Percentiles rank a stretch among this genome's conserved stretches.
These are phyloP conservation scores for Ditylenchus dipsaci DNA, from an alignment of 1,140 invertebrate genomes.

Conservation along the genomic window DNA sequence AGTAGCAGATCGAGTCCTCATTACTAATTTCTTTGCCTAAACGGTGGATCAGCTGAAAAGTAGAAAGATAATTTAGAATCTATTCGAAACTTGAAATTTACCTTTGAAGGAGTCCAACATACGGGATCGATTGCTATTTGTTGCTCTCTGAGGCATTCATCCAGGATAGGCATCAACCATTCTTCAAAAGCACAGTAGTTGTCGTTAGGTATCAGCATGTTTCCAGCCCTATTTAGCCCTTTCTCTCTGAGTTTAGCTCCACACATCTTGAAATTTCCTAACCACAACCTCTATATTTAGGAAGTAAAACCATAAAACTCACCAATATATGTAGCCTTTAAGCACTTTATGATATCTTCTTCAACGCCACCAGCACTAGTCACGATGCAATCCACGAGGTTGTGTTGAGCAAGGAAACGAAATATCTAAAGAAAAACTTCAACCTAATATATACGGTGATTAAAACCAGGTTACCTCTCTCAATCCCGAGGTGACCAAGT, in stretches of 20 bases:
- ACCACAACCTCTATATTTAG: background rate
- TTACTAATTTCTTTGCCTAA: conserved; percentile 87
- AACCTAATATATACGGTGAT: no score
- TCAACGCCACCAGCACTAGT: conserved; percentile 96
- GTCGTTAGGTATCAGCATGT: conserved; percentile 92
- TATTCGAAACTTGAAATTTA: background rate
- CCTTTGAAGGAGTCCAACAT: conserved; percentile 76
- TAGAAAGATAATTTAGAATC: background rate
- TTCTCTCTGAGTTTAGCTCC: conserved; percentile 68
- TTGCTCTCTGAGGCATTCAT: conserved; percentile 85
- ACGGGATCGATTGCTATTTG: conserved; percentile 44
- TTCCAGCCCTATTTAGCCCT: conserved; percentile 94
- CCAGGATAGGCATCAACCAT: conserved; percentile 89
- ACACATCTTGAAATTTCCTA: conserved; percentile 58
- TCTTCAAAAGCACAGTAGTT: conserved; percentile 98
- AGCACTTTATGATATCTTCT: conserved; percentile 97
- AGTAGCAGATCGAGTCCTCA: conserved; percentile 88
- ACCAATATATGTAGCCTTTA: conserved; percentile 86
- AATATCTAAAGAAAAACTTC: conserved; percentile 35
- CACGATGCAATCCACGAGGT: conserved; percentile 89
- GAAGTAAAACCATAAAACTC: conserved; percentile 63
- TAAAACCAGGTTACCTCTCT: conserved; percentile 75
- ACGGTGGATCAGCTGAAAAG: conserved; percentile 69
- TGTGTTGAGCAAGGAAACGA: conserved; percentile 79
- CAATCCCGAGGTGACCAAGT: conserved; percentile 89